phyloP scores from a whole-genome alignment of 1,140 invertebrate species.

The Octopus bimaculoides region DNA sequence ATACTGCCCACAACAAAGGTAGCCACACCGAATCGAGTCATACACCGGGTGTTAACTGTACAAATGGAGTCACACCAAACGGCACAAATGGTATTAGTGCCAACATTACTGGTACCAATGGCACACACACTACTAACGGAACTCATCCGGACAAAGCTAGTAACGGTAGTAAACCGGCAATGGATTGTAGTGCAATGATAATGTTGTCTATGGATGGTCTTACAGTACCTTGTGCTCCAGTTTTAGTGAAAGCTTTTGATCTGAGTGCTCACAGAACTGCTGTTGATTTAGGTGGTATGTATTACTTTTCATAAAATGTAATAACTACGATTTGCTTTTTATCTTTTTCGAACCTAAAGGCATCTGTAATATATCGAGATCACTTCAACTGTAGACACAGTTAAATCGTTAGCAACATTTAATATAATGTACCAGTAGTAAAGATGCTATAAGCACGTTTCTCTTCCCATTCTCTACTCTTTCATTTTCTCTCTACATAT shows the following conservation, averaged over 20 bases:
- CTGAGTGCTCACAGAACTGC: slow-evolving; percentile 30
- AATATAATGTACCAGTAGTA: too few species aligned
- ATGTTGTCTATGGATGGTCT: slow-evolving; percentile 30
- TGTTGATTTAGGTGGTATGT: slow-evolving; percentile 34
- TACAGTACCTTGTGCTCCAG: slow-evolving; percentile 25
- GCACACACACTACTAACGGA: neutral
- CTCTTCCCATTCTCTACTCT: too few species aligned
- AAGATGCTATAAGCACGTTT: too few species aligned
- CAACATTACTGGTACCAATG: neutral
- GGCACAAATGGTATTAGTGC: neutral
- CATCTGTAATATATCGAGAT: too few species aligned
- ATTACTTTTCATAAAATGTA: neutral
- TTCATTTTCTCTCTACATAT: too few species aligned
- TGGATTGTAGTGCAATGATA: slow-evolving; percentile 18
- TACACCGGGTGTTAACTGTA: neutral
- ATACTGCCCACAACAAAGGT: neutral
- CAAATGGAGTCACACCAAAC: neutral
- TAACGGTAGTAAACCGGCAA: neutral
- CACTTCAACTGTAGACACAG: too few species aligned
- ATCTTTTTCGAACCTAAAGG: too few species aligned
- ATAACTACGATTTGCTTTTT: too few species aligned
- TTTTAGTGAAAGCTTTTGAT: slow-evolving; percentile 29
- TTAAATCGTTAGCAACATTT: too few species aligned
- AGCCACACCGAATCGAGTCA: neutral
- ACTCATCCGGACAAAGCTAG: neutral